A percentile compares a stretch with the other conserved stretches of the same genome.
Evolutionary conservation across 1,140 invertebrate genomes (phyloP).

Genomic region (Archivesica marissinica): DNA sequence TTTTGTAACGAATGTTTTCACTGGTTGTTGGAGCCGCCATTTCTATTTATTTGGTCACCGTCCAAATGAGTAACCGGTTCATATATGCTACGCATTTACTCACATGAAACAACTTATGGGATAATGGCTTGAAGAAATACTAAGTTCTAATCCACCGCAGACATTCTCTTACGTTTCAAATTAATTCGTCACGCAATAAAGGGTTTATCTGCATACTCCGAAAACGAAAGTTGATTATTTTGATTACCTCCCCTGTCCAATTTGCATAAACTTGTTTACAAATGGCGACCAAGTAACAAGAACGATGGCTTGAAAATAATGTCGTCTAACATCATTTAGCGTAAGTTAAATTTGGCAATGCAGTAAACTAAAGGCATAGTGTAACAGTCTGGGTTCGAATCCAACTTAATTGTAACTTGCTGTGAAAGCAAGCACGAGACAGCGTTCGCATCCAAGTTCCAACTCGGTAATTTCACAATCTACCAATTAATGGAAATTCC

Average conservation of each 20-base stretch:
- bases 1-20: background rate
- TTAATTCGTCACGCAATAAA: background rate
- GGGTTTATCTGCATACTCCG: background rate
- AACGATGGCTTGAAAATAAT: background rate
- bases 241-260: constrained; percentile 21
- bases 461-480: no score
- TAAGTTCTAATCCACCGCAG: background rate
- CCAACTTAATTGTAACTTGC: no score
- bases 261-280: constrained; percentile 62
- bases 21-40: background rate
- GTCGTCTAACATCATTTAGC: no score
- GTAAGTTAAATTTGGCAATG: no score
- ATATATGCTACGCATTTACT: background rate
- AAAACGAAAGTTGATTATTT: background rate
- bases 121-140: background rate
- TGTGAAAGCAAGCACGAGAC: no score
- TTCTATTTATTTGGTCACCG: background rate
- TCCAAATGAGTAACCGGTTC: background rate
- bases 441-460: no score
- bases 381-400: no score
- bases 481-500: no score
- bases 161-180: background rate
- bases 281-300: constrained; percentile 52
- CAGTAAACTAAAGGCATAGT: no score
- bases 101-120: no score